Evolutionary conservation across 2,797 vertebrate species (phyloP).

Genomic region (Pseudochaenichthys georgianus): DNA sequence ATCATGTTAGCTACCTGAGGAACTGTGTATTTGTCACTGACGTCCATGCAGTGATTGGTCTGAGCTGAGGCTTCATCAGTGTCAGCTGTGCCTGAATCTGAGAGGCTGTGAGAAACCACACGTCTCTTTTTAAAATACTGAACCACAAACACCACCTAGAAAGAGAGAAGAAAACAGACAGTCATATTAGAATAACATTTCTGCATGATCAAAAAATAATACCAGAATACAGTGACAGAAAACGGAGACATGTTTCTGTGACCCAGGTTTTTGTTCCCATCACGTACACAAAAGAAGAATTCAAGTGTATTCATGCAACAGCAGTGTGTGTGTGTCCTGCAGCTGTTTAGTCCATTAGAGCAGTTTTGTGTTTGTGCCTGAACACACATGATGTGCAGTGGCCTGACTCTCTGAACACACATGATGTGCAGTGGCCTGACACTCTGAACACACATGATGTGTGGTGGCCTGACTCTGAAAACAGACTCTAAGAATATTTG

Average conservation of each 20-base stretch:
- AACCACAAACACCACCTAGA: slow-evolving; percentile 93
- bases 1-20: slow-evolving; percentile 62
- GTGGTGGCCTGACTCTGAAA: background rate
- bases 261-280: slow-evolving; percentile 17
- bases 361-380: background rate
- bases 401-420: background rate
- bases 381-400: too few species aligned
- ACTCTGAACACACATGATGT: too few species aligned
- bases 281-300: slow-evolving; percentile 21
- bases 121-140: slow-evolving; percentile 92
- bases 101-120: slow-evolving; percentile 83
- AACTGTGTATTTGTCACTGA: slow-evolving; percentile 81
- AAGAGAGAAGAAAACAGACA: background rate
- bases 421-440: too few species aligned
- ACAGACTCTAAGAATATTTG: background rate
- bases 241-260: background rate
- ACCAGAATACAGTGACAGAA: background rate
- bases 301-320: slow-evolving; percentile 41
- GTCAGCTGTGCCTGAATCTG: slow-evolving; percentile 83
- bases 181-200: background rate
- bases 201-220: background rate
- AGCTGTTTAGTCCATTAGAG: slow-evolving; percentile 62
- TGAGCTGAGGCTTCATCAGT: slow-evolving; percentile 87
- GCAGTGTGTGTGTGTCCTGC: slow-evolving; percentile 42
- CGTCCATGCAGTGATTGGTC: slow-evolving; percentile 87